Conservation (phyloP, 2,113 vertebrate species). For the Mystacornis crossleyi region DNA sequence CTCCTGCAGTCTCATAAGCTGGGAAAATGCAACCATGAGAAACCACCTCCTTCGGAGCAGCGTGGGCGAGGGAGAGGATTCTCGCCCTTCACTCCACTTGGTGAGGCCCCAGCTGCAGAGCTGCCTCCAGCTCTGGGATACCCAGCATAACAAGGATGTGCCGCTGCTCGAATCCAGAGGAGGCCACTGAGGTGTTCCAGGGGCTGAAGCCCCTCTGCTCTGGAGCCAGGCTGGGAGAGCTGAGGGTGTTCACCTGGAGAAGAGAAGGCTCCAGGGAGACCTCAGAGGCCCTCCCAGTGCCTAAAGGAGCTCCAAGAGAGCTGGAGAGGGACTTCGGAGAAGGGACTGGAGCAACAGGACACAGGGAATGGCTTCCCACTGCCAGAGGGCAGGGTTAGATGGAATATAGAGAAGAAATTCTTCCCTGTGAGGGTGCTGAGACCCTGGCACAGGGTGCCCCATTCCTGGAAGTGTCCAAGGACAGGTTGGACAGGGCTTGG, state of each 20-base stretch:
- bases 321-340: not conserved
- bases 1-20: not conserved
- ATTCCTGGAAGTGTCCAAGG: not conserved
- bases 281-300: not conserved
- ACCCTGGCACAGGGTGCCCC: not conserved
- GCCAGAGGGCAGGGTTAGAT: not conserved
- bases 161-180: not conserved
- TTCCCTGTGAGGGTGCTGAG: rapidly evolving
- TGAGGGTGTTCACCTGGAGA: not conserved
- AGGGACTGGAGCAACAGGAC: not conserved
- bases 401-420: rapidly evolving
- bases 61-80: rapidly evolving
- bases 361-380: not conserved
- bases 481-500: rapidly evolving
- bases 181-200: rapidly evolving
- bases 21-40: not conserved
- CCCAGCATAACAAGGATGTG: not conserved
- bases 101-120: not conserved
- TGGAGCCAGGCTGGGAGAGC: not conserved
- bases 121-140: not conserved
- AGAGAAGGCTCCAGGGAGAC: not conserved
- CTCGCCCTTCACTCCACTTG: not conserved
- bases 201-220: not conserved
- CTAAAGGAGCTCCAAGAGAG: not conserved
- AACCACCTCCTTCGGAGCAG: not conserved